Evolutionary conservation across 2,797 vertebrate species (phyloP).

Genomic region (Chelidonichthys spinosus): DNA sequence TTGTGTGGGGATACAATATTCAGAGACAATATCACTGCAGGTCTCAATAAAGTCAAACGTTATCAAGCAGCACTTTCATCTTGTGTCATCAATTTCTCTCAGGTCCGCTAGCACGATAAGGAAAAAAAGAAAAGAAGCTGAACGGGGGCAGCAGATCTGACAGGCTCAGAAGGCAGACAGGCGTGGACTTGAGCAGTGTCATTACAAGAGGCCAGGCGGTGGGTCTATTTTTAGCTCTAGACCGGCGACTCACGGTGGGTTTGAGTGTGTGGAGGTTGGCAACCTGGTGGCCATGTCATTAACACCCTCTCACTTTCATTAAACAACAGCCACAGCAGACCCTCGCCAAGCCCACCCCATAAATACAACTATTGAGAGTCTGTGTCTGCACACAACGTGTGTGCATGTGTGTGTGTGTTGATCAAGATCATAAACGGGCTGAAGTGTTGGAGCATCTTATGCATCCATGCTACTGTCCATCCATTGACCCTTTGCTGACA

Average conservation of each 20-base stretch:
- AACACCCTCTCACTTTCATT: constrained; percentile 61
- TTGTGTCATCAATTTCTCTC: background rate
- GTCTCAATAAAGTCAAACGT: background rate
- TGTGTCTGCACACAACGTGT: background rate
- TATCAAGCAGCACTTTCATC: background rate
- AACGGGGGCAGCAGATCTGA: constrained; percentile 9
- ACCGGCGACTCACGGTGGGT: constrained; percentile 39
- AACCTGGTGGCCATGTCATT: constrained; percentile 67
- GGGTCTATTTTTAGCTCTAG: constrained; percentile 66
- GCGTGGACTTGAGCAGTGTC: constrained; percentile 42
- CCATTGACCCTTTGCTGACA: too few species aligned
- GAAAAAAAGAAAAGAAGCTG: constrained; percentile 3
- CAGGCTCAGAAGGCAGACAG: constrained; percentile 35
- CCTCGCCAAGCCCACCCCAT: background rate
- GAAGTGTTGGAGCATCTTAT: too few species aligned
- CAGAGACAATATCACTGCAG: background rate
- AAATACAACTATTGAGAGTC: constrained; percentile 9
- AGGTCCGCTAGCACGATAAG: background rate
- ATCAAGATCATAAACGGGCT: too few species aligned
- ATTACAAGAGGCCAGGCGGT: constrained; percentile 62
- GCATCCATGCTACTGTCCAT: too few species aligned
- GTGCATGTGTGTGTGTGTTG: background rate
- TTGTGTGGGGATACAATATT: too few species aligned
- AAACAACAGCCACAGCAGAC: constrained; percentile 44
- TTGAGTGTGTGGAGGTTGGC: constrained; percentile 50